Base-by-base conservation (phyloP, 2,888 invertebrate genomes). In the Phaedon cochleariae region DNA sequence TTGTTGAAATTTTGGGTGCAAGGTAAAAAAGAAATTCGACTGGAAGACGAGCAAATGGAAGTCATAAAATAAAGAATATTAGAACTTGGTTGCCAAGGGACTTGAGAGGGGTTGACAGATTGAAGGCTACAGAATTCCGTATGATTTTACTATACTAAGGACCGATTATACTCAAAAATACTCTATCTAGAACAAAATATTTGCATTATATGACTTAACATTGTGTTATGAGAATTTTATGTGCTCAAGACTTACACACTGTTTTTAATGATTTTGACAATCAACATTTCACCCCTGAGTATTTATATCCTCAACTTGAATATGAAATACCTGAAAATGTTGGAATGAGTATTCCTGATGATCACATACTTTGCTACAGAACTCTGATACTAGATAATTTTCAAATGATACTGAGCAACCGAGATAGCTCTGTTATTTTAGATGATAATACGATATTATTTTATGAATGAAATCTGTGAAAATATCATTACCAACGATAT, bases 41-140 rank as follows among this genome's bases (percentile, higher is more conserved):
- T 61, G 45, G 29, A 41, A 45, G 48, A 62, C 31, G 18, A 55
- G 17, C 46, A 41, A 10, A 45, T 21, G 20, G 20, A 46, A n/a
- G 18, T 12, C 9, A 34, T 48, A 6, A 48, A 48, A 31, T 31
- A n/a, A 15, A 46, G 18, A 48, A 55, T 48, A 48, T 9, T 31
- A 31, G 22, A 55, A 34, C n/a, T n/a, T n/a, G n/a, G n/a, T n/a
- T n/a, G 15, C 55, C 55, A 2, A 55, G 55, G 26, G 21, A 55
- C 12, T 57, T 17, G 20, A 57, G 17, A 15, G 46, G 45, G 22
- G 57, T 57, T 54, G 20, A 57, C 9, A 18, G 57, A 48, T 69
- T 64, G 62, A 71, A 69, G 41, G 73, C 70, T 46, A 68, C 70
- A 17, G 73, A 74, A 60, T 71, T 71, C 53, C 53, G 71, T 9